Conservation (phyloP, 2,888 invertebrate species). For the Drosophila affinis region DNA sequence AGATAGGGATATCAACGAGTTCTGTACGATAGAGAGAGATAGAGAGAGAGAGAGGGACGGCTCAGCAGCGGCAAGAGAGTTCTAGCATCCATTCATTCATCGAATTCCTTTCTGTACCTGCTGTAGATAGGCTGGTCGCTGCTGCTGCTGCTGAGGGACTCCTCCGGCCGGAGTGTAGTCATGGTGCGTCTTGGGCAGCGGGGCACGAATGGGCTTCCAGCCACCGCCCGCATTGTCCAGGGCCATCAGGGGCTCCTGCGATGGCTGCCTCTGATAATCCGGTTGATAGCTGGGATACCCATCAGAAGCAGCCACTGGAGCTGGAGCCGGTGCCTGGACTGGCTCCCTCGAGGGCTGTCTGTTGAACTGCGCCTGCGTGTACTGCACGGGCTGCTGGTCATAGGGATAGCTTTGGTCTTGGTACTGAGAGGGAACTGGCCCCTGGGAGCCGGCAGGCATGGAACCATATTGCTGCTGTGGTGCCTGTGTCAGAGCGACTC, state of each 20-base stretch:
- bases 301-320: background rate
- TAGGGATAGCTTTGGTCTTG: slow-evolving; percentile 60
- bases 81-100: slow-evolving; percentile 31
- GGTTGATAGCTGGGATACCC: slow-evolving; percentile 21
- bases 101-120: slow-evolving; percentile 60
- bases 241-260: slow-evolving; percentile 31
- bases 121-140: slow-evolving; percentile 53
- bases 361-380: slow-evolving; percentile 75
- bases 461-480: slow-evolving; percentile 54
- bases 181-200: slow-evolving; percentile 57
- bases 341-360: slow-evolving; percentile 73
- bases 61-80: slow-evolving; percentile 52
- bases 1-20: background rate
- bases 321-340: slow-evolving; percentile 3
- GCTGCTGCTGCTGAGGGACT: slow-evolving; percentile 51
- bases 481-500: slow-evolving; percentile 3
- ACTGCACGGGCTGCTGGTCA: slow-evolving; percentile 71
- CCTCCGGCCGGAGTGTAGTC: slow-evolving; percentile 45
- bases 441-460: slow-evolving; percentile 38
- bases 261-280: slow-evolving; percentile 41
- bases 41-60: background rate
- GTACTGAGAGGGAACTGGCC: slow-evolving; percentile 45
- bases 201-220: slow-evolving; percentile 74
- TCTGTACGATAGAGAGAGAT: too few species aligned
- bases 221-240: slow-evolving; percentile 42